phyloP scores from a whole-genome alignment of 2,797 vertebrate species.

The Thaleichthys pacificus region DNA sequence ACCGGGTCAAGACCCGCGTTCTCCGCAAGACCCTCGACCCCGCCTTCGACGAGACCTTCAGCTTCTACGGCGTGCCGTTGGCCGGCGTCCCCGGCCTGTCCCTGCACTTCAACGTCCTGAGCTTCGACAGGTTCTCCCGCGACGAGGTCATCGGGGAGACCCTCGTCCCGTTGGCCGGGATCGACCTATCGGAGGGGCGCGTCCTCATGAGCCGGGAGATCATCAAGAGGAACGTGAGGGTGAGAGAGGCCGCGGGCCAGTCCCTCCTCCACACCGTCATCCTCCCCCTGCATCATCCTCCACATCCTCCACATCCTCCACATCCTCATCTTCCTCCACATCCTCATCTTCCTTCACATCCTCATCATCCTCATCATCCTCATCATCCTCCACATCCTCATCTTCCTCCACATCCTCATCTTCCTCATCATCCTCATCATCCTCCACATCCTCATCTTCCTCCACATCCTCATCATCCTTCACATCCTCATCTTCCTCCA shows the following conservation, averaged over 20 bases:
- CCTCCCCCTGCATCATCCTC: conserved; percentile 1
- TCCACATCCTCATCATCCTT: neutral
- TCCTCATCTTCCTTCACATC: neutral
- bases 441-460: neutral
- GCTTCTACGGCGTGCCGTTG: conserved; percentile 93
- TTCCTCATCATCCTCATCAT: neutral
- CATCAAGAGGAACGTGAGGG: conserved; percentile 93
- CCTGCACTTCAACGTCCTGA: conserved; percentile 93
- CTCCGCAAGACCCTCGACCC: conserved; percentile 96
- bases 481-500: neutral
- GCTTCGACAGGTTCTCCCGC: conserved; percentile 96
- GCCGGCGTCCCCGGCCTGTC: conserved; percentile 86
- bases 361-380: neutral
- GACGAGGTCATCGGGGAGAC: conserved; percentile 97
- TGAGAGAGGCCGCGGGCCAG: conserved; percentile 60
- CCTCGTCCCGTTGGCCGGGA: conserved; percentile 87
- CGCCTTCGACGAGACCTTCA: conserved; percentile 96
- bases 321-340: neutral
- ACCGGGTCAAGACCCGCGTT: conserved; percentile 96
- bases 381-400: neutral
- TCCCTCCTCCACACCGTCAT: neutral
- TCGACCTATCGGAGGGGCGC: conserved; percentile 86
- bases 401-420: neutral
- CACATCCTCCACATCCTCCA: neutral
- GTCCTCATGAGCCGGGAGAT: conserved; percentile 95